phyloP scores from a whole-genome alignment of 2,113 vertebrate genomes.

The Oceanites oceanicus region DNA sequence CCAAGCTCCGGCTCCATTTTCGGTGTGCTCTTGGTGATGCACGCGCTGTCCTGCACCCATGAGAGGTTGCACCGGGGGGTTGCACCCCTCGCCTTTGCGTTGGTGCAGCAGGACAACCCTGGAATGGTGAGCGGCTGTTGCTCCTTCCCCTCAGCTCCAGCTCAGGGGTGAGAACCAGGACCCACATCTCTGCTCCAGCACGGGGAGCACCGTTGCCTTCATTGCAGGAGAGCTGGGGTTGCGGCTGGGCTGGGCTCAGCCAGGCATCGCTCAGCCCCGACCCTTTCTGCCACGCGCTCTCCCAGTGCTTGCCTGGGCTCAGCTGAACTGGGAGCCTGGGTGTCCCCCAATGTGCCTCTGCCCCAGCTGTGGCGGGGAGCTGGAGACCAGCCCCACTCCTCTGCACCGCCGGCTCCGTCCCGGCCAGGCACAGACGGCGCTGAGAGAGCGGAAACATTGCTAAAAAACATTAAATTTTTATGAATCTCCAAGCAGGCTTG shows the following conservation, averaged over 20 bases:
- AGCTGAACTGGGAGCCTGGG: background rate
- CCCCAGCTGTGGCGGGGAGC: fast-evolving
- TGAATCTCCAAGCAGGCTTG: background rate
- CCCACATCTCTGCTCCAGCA: background rate
- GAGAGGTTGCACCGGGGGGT: background rate
- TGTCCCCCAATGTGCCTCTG: fast-evolving
- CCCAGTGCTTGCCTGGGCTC: background rate
- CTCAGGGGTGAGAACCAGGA: background rate
- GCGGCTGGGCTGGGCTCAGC: background rate
- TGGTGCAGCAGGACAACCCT: background rate
- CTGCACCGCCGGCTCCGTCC: background rate
- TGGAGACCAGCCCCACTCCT: background rate
- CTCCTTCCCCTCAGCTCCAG: background rate
- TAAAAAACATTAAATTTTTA: background rate
- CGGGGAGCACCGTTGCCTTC: background rate
- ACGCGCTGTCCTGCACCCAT: fast-evolving
- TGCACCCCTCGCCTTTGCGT: background rate
- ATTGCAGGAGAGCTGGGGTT: background rate
- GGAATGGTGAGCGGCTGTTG: background rate
- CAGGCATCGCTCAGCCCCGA: background rate
- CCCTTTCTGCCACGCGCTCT: background rate
- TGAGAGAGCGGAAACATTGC: background rate
- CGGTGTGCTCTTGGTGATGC: fast-evolving
- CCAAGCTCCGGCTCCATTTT: fast-evolving
- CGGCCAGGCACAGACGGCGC: fast-evolving